Percentiles rank a stretch among this genome's conserved stretches.
phyloP scores from a whole-genome alignment of 2,888 invertebrate species.

The Rotaria macrura region DNA sequence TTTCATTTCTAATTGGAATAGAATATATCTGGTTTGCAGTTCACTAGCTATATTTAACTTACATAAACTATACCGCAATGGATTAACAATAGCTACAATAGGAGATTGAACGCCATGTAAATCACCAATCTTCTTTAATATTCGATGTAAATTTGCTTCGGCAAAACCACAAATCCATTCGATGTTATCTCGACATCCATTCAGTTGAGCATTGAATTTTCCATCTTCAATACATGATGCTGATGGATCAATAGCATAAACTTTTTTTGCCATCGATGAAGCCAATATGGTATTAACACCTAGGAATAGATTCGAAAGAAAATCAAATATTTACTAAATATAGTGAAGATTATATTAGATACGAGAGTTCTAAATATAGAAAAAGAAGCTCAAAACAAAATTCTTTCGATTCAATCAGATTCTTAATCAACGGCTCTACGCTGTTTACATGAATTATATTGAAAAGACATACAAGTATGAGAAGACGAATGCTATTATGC shows the following conservation, averaged over 20 bases:
- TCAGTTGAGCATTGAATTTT: slow-evolving; percentile 1
- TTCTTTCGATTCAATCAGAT: no score
- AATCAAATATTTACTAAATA: no score
- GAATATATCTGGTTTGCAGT: no score
- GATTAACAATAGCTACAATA: not conserved
- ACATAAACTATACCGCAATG: not conserved
- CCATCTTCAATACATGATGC: not conserved
- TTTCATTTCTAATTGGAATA: no score
- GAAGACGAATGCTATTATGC: no score
- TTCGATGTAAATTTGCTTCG: not conserved
- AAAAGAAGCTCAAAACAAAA: no score
- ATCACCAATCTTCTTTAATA: not conserved
- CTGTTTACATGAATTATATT: no score
- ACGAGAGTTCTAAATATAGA: no score
- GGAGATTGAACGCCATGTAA: not conserved
- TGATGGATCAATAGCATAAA: not conserved
- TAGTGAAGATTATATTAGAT: no score
- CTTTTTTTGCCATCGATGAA: not conserved
- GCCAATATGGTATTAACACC: not conserved
- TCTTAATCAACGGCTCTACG: no score
- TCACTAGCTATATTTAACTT: not conserved
- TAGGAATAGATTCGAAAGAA: not conserved
- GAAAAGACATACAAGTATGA: no score
- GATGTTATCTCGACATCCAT: not conserved
- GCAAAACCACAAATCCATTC: not conserved